phyloP scores from a whole-genome alignment of 2,113 vertebrate genomes.

The Cheirogaleus medius region DNA sequence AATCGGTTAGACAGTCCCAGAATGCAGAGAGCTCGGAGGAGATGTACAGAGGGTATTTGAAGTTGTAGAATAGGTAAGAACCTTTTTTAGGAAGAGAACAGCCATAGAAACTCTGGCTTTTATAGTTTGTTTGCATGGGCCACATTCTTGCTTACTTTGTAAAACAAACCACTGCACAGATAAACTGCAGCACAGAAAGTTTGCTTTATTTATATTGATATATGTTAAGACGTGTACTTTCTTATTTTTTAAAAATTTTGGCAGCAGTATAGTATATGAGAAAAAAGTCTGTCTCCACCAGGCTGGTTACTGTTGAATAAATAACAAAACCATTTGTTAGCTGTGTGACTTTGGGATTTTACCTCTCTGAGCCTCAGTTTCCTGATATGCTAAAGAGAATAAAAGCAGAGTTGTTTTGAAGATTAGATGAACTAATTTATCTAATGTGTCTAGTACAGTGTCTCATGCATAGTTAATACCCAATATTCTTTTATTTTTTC shows the following conservation, averaged over 20 bases:
- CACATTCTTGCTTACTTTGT: background rate
- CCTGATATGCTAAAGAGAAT: background rate
- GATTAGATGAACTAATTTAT: background rate
- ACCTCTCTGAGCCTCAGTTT: background rate
- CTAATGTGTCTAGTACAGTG: background rate
- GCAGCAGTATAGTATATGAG: background rate
- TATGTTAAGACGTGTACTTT: background rate
- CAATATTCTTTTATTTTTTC: background rate
- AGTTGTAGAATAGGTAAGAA: background rate
- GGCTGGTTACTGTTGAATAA: background rate
- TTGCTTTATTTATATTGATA: background rate
- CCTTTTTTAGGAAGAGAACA: background rate
- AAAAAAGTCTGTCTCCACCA: background rate
- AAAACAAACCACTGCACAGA: background rate
- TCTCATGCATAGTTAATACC: background rate
- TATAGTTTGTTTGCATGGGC: background rate
- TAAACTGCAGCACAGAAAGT: background rate
- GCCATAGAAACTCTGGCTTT: background rate
- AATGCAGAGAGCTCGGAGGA: background rate
- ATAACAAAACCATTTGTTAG: background rate
- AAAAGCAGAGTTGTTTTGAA: constrained; percentile 12
- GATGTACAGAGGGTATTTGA: background rate
- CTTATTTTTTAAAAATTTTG: background rate
- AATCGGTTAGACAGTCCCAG: background rate
- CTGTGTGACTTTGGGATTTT: background rate